Evolutionary conservation across 2,113 vertebrate species (phyloP).

Genomic region (Platysteira castanea): DNA sequence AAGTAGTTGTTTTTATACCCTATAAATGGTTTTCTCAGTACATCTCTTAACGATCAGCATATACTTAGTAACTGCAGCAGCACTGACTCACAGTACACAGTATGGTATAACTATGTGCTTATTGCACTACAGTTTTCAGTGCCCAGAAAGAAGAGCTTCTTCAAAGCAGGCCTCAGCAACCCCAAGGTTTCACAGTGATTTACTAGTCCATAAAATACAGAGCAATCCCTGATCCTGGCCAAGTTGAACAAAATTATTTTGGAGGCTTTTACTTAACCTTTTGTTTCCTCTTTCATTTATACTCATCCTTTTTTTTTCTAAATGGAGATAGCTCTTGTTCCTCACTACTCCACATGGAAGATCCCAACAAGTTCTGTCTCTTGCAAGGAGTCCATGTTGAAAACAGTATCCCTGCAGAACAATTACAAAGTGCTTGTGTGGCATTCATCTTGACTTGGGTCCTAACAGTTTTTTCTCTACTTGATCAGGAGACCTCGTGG

Average conservation of each 20-base stretch:
- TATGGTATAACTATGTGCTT: background rate
- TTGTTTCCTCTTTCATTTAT: background rate
- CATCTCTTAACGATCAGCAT: background rate
- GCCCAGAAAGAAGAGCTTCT: background rate
- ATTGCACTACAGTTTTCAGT: background rate
- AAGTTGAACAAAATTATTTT: background rate
- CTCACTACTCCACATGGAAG: background rate
- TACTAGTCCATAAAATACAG: background rate
- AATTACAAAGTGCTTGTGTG: background rate
- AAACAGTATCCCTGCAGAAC: background rate
- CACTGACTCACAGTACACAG: background rate
- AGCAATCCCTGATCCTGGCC: background rate
- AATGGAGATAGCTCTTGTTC: background rate
- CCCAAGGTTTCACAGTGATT: background rate
- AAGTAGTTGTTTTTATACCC: background rate
- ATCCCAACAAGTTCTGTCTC: background rate
- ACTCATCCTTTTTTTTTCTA: background rate
- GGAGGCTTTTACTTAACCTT: background rate
- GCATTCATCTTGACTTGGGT: background rate
- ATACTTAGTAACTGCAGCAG: background rate
- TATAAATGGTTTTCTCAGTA: background rate
- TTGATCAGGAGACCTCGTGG: slow-evolving; percentile 52
- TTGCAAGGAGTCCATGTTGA: background rate
- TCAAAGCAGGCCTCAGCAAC: background rate
- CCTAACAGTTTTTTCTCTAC: background rate